Conservation (phyloP, 2,113 vertebrate species). For the Actenoides lindsayi region DNA sequence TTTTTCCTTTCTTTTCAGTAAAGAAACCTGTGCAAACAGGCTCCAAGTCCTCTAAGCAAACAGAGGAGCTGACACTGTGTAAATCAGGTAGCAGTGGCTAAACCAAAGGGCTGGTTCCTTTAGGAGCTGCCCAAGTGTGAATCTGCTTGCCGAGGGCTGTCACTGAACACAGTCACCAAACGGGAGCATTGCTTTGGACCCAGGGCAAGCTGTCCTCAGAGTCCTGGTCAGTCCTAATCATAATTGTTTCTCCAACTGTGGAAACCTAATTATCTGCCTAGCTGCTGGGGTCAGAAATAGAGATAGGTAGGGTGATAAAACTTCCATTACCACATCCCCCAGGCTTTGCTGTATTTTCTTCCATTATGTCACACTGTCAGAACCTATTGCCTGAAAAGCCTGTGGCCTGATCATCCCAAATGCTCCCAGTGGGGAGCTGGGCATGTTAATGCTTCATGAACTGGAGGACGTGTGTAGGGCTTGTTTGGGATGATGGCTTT, state of each 20-base stretch:
- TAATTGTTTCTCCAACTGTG: background rate
- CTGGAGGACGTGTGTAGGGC: background rate
- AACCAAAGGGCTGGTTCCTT: background rate
- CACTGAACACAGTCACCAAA: no score
- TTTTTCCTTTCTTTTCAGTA: background rate
- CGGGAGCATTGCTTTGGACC: background rate
- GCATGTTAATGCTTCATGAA: background rate
- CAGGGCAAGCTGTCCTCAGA: background rate
- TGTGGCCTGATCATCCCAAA: background rate
- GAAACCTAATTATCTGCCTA: background rate
- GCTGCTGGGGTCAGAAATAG: background rate
- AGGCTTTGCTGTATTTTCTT: background rate
- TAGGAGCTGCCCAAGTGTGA: background rate
- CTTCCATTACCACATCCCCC: background rate
- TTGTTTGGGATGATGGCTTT: background rate
- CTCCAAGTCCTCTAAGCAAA: background rate
- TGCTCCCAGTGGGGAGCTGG: background rate
- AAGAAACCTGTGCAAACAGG: background rate
- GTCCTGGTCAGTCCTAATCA: background rate
- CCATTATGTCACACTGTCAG: background rate
- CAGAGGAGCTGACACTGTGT: background rate
- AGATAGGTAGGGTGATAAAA: background rate
- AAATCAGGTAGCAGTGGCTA: background rate
- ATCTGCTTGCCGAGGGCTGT: fast-evolving
- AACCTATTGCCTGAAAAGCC: background rate